A percentile compares a stretch with the other conserved stretches of the same genome.
Evolutionary conservation across 2,113 vertebrate species (phyloP).

Genomic region (Coptodon bakossiorum): DNA sequence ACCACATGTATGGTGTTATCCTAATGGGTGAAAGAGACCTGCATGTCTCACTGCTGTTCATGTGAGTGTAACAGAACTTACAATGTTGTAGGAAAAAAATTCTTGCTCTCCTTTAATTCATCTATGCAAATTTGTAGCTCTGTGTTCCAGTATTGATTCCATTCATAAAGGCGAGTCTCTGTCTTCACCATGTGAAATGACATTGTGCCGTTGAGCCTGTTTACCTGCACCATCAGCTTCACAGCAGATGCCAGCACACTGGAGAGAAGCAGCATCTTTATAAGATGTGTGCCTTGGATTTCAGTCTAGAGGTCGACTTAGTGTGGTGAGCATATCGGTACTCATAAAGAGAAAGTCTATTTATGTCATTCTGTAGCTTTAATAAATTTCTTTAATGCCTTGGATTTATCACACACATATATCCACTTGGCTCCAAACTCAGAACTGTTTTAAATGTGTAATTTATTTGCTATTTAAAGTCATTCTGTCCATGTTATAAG

Average conservation of each 20-base stretch:
- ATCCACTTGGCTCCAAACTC: background rate
- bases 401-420: background rate
- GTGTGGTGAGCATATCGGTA: background rate
- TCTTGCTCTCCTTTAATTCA: background rate
- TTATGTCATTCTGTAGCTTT: conserved; percentile 11
- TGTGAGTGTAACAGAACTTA: background rate
- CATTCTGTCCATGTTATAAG: background rate
- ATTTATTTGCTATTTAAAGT: conserved; percentile 3
- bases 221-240: background rate
- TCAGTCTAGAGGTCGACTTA: background rate
- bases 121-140: background rate
- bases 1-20: background rate
- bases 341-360: background rate
- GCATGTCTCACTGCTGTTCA: background rate
- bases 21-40: background rate
- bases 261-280: conserved; percentile 35
- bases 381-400: background rate
- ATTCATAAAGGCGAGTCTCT: background rate
- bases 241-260: background rate
- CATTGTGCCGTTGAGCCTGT: background rate
- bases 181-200: background rate
- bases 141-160: background rate
- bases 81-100: background rate
- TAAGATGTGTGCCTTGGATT: conserved; percentile 40
- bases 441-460: background rate